Conservation (phyloP, 1,140 invertebrate species). For the Microplitis mediator region DNA sequence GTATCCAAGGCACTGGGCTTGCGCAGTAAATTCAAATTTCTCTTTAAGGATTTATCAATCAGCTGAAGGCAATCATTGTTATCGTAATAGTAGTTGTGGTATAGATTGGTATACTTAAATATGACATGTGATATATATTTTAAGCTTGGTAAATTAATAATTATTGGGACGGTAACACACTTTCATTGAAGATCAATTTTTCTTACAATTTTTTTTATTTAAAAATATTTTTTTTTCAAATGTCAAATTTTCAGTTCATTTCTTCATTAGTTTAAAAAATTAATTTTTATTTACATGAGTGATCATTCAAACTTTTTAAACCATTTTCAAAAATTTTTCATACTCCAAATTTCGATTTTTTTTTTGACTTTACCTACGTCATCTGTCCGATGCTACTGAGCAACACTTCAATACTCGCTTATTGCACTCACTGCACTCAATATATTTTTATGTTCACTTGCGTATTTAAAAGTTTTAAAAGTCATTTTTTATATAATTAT, state of each 20-base stretch:
- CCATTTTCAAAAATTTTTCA: neutral
- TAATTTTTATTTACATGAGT: too few species aligned
- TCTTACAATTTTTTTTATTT: too few species aligned
- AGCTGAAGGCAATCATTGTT: slow-evolving; percentile 3
- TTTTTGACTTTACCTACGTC: neutral
- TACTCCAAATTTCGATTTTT: neutral
- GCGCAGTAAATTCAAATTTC: slow-evolving; percentile 39
- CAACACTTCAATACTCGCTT: too few species aligned
- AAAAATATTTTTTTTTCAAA: neutral
- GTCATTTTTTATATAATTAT: too few species aligned
- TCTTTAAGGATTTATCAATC: slow-evolving; percentile 31
- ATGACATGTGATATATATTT: too few species aligned
- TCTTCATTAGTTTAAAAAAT: too few species aligned
- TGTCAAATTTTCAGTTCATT: too few species aligned
- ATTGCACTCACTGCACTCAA: too few species aligned
- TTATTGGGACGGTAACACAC: slow-evolving; percentile 7
- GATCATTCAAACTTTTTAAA: neutral
- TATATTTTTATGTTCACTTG: too few species aligned
- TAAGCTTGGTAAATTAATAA: neutral
- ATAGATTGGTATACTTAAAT: neutral
- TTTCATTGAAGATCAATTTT: slow-evolving; percentile 1
- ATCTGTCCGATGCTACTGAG: neutral
- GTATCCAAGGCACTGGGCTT: slow-evolving; percentile 58
- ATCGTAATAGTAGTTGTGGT: neutral
- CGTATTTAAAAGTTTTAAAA: too few species aligned